A percentile compares a stretch with the other conserved stretches of the same genome.
These are phyloP conservation scores for Neotragus moschatus DNA, from an alignment of 2,113 vertebrate species.

Conservation along the genomic window DNA sequence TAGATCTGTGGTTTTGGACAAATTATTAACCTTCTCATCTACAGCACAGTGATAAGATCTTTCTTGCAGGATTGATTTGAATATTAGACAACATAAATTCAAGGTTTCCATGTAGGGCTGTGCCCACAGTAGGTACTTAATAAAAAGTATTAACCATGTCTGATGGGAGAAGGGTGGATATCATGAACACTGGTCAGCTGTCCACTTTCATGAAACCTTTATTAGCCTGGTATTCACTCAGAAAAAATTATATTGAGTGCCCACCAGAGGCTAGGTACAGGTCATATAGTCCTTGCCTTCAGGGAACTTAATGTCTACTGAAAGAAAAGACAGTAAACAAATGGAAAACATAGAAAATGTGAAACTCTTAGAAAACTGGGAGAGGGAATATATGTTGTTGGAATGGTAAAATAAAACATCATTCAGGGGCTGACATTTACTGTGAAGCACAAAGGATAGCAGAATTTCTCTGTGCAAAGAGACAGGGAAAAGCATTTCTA, in stretches of 20 bases:
- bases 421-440: background rate
- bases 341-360: background rate
- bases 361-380: background rate
- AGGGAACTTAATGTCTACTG: background rate
- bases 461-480: background rate
- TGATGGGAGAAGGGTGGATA: background rate
- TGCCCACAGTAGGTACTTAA: background rate
- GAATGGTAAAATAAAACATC: background rate
- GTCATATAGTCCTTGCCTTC: background rate
- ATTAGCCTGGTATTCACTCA: background rate
- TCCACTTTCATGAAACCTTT: background rate
- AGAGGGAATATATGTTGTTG: background rate
- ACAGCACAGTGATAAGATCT: background rate
- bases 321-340: background rate
- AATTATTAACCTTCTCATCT: background rate
- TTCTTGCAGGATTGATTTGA: background rate
- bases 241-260: background rate
- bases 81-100: background rate
- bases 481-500: background rate
- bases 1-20: background rate
- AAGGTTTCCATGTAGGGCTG: background rate
- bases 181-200: background rate
- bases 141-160: background rate
- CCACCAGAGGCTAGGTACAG: background rate
- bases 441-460: background rate